Evolutionary conservation across 2,797 vertebrate species (phyloP).

Genomic region (Helostoma temminkii): DNA sequence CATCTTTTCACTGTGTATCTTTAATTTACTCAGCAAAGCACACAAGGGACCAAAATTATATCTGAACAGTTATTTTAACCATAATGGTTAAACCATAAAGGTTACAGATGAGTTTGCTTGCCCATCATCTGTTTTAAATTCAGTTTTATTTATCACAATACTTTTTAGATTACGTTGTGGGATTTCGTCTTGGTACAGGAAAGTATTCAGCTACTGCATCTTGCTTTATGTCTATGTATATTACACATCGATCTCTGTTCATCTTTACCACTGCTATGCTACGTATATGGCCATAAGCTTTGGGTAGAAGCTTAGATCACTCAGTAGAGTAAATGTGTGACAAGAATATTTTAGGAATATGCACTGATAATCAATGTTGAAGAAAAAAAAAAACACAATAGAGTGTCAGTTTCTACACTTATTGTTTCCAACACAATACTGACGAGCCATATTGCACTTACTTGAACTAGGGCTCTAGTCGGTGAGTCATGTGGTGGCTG

Average conservation of each 20-base stretch:
- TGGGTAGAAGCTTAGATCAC: background rate
- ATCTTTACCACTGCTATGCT: conserved; percentile 5
- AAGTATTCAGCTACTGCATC: background rate
- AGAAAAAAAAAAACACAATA: background rate
- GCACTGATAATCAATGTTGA: background rate
- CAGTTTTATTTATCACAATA: background rate
- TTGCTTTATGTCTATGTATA: background rate
- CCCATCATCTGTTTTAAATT: conserved; percentile 1
- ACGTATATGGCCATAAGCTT: conserved; percentile 11
- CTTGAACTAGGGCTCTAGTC: conserved; percentile 79
- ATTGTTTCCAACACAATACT: background rate
- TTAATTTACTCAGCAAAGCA: too few species aligned
- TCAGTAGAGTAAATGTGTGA: conserved; percentile 1
- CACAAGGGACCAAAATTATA: too few species aligned
- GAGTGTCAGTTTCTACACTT: background rate
- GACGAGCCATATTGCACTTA: conserved; percentile 53
- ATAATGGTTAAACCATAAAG: too few species aligned
- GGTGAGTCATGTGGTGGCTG: conserved; percentile 80
- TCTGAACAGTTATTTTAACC: too few species aligned
- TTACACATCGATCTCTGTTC: conserved; percentile 32
- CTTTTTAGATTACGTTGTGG: background rate
- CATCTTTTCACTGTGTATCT: background rate
- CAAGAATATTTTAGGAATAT: too few species aligned
- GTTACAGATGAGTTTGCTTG: too few species aligned
- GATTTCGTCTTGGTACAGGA: conserved; percentile 12